Evolutionary conservation across 2,888 invertebrate genomes (phyloP), one percentile per base, ranked within the genome.

Genomic region (Osmoderma eremita): DNA sequence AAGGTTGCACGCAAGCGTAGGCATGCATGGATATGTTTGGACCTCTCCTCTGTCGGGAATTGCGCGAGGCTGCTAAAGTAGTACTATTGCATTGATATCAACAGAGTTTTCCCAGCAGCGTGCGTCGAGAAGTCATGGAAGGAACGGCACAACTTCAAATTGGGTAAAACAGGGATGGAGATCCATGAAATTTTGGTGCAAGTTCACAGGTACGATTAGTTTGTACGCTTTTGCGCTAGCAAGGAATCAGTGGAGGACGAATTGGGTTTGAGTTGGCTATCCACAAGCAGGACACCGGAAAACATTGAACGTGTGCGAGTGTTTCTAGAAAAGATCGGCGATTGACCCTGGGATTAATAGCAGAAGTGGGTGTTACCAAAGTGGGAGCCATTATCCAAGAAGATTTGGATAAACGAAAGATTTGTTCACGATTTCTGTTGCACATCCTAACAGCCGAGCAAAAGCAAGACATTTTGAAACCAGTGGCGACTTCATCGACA

Each of bases 171-270:
- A 15, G 45, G 13, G 45, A 5, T 15, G 45, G 45, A 45, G 13
- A 13, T 17, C 45, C 15, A 45, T 45, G 45, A 45, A 45, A 45
- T 45, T 12, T 45, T 45, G 45, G 45, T 41, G 45, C 45, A 45
- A 45, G 45, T 13, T 45, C 2, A 5, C 45, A 15, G 45, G 15
- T 41, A 41, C 41, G 41, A 41, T 41, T 41, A 10, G 12, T n/a
- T 5, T 41, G 41, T 10, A 41, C 41, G 41, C 13, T 41, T 41
- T 10, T 10, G 41, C 13, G 41, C n/a, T 41, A 10, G 41, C 41
- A 41, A 10, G 41, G 12, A 41, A 41, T 41, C 12, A 10, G 41
- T 41, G 12, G 41, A 41, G 41, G 41, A 41, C 12, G 41, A 41
- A 5, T 3, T 3, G 12, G 4, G 41, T 41, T 41, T 10, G 41